Conservation (phyloP, 2,113 vertebrate genomes). For the Elephas maximus region DNA sequence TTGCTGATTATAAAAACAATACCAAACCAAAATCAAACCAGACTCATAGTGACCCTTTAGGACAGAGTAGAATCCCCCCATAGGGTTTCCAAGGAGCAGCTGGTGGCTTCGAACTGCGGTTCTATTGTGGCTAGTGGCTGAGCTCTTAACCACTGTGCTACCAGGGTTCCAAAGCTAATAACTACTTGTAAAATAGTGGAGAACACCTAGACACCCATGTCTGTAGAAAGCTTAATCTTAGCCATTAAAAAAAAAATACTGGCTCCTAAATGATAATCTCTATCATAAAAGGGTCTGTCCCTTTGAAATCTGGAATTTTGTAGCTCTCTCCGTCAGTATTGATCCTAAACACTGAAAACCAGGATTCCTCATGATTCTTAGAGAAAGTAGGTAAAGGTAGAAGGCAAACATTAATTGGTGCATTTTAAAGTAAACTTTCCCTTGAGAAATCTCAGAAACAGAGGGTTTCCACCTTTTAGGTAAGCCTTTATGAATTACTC, state of each 20-base stretch:
- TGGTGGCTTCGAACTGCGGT: too few relatives aligned
- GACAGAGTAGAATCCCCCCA: too few relatives aligned
- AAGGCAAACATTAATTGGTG: not conserved
- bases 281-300: not conserved
- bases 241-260: not conserved
- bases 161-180: not conserved
- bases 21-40: too few relatives aligned
- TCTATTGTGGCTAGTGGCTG: too few relatives aligned
- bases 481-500: slow-evolving; percentile 38
- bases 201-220: not conserved
- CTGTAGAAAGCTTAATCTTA: not conserved
- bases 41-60: too few relatives aligned
- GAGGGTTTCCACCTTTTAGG: not conserved
- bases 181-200: slow-evolving; percentile 30
- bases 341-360: not conserved
- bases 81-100: too few relatives aligned
- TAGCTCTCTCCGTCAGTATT: not conserved
- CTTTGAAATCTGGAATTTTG: not conserved
- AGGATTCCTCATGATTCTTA: not conserved
- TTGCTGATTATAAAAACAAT: slow-evolving; percentile 25
- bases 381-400: not conserved
- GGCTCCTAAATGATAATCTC: not conserved
- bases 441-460: not conserved
- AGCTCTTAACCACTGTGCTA: too few relatives aligned
- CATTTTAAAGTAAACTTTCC: not conserved